Evolutionary conservation across 2,888 invertebrate species (phyloP).

Genomic region (Latheticus oryzae): DNA sequence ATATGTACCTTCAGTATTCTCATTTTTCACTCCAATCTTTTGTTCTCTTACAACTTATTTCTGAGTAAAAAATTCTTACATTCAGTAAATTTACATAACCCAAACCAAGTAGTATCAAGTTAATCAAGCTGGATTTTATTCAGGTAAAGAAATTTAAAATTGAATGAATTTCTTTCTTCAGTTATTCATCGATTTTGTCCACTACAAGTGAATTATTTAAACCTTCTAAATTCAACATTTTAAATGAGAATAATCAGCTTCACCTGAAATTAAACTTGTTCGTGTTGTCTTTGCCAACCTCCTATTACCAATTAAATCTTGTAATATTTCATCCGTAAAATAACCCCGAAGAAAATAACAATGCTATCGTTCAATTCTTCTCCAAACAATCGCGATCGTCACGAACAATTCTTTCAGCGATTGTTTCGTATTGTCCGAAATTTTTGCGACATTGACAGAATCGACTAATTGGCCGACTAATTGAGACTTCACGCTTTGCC

Average conservation of each 20-base stretch:
- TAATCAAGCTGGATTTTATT: too few species aligned
- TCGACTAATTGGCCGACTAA: constrained; percentile 49
- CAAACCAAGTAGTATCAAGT: too few species aligned
- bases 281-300: constrained; percentile 27
- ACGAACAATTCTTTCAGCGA: constrained; percentile 12
- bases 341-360: constrained; percentile 24
- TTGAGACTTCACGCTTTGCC: constrained; percentile 47
- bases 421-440: constrained; percentile 19
- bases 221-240: constrained; percentile 13
- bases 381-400: constrained; percentile 20
- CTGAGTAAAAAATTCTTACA: background rate
- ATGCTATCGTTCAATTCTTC: constrained; percentile 19
- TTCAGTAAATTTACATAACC: constrained; percentile 4
- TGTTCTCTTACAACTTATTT: background rate
- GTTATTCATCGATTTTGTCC: too few species aligned
- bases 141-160: too few species aligned
- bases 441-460: constrained; percentile 42
- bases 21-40: background rate
- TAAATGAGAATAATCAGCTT: constrained; percentile 30
- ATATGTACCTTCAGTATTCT: background rate
- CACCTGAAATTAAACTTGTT: constrained; percentile 24
- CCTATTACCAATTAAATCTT: constrained; percentile 33
- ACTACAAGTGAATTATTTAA: constrained; percentile 15
- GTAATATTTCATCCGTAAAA: constrained; percentile 32
- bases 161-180: too few species aligned